Base-by-base conservation (phyloP, 2,797 vertebrate species). In the Nannoperca australis region DNA sequence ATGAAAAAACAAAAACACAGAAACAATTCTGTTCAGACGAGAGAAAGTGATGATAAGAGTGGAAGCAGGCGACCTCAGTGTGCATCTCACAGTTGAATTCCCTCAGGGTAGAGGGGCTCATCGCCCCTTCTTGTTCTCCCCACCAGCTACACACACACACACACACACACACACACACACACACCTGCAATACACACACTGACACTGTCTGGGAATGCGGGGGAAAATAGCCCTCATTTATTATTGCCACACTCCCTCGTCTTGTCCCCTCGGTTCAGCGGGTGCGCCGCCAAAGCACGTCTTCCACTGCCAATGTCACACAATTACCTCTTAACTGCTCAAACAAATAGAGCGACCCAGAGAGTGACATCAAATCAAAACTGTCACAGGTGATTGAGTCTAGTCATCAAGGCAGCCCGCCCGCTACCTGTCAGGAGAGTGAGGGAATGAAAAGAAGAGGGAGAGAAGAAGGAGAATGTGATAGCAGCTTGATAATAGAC, bases 261-360 rank as follows among this genome's bases (percentile, higher is more conserved):
- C 90, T 92, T 76, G 82, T 91, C 90, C 90, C 89, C 89, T 89
- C 89, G 94, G 95, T 96, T 94, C 93, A 93, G 91, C 90, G 89
- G 88, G 89, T 93, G 94, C 92, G 32, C 83, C 89, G 89, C 93
- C 94, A 95, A 95, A 97, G 96, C 80, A 93, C 95, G 94, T 92
- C 92, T 95, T 95, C 89, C 92, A 95, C 85, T 89, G 95, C 95
- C 97, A 96, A 98, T 99, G 97, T 99, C 97, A 97, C 96, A 97
- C 98, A 99, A 99, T 99, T 99, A 99, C 98, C 97, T 98, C 97
- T 98, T 99, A 99, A 99, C 96, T 97, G 97, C 96, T 98, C 98
- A 98, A 98, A 99, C 97, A 99, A 99, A 99, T 97, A 97, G 96
- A 96, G 96, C 96, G 96, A 96, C 96, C 93, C 94, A 92, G 93